A percentile compares a stretch with the other conserved stretches of the same genome.
Conservation (phyloP, 2,113 vertebrate species). For the Spea bombifrons region DNA sequence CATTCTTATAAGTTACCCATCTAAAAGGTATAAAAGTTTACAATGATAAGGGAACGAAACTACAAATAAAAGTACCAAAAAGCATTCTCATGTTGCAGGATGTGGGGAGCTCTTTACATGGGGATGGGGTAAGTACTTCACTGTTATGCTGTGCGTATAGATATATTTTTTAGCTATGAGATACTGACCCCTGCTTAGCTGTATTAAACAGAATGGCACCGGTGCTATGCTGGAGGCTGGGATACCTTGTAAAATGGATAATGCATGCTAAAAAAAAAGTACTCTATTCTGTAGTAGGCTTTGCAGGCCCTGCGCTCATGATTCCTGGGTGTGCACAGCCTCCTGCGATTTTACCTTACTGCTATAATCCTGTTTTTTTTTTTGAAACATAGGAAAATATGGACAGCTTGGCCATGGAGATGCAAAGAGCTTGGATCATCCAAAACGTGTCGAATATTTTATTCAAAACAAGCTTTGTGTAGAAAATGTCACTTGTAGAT, state of each 20-base stretch:
- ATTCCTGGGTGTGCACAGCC: too few species aligned
- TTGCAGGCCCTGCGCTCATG: not conserved
- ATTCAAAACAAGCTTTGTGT: conserved; percentile 59
- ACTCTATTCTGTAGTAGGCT: not conserved
- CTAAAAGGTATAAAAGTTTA: too few species aligned
- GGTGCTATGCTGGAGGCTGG: too few species aligned
- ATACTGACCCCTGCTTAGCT: not conserved
- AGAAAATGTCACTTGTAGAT: conserved; percentile 76
- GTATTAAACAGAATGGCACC: too few species aligned
- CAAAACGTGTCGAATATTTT: conserved; percentile 72
- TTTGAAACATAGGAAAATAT: conserved; percentile 73
- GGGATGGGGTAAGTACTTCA: conserved; percentile 89
- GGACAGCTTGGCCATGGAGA: conserved; percentile 86
- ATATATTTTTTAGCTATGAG: not conserved
- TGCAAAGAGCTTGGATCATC: conserved; percentile 69
- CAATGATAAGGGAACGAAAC: too few species aligned
- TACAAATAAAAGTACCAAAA: too few species aligned
- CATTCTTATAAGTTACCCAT: too few species aligned
- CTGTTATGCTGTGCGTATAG: not conserved
- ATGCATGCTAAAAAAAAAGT: not conserved
- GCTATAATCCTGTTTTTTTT: not conserved
- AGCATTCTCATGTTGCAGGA: conserved; percentile 64
- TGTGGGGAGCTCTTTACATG: conserved; percentile 85
- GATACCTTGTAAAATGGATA: too few species aligned
- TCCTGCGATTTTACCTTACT: too few species aligned